Evolutionary conservation across 2,888 invertebrate species (phyloP), one percentile per base, ranked within the genome.

Genomic region (Erebia epiphron): DNA sequence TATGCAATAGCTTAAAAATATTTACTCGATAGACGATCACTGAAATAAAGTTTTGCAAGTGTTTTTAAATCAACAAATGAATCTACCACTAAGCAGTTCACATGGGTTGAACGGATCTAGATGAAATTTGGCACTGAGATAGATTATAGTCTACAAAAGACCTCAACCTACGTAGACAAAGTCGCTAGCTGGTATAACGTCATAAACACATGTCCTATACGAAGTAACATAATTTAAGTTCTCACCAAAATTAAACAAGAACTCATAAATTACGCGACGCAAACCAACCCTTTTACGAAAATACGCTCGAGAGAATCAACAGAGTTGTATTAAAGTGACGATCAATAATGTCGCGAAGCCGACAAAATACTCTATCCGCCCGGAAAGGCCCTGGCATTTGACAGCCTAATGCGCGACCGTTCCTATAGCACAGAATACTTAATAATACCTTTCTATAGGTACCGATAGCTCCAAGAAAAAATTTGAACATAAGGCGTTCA

Each of bases 281-380:
- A 54, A 41, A 64, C 10, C 35, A 64, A 54, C 49, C 63, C 49
- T 21, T 49, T 50, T 35, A 35, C 50, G 64, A 11, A 64, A 63
- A 52, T 35, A 54, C 35, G 16, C 54, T 64, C 21, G 46, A 49
- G 16, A 64, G 41, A 64, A 54, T 18, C 35, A 35, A 26, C 49
- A 8, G 62, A 64, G 52, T 64, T 64, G 50, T 52, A 64, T 54
- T 64, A 41, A 64, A 54, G 64, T 52, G 52, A 41, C 52, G 64
- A 64, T 64, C 64, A 52, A 64, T 64, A 64, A 52, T 54, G 64
- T 64, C 64, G 41, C 35, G 35, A 64, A 64, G 52, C 64, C 35
- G 63, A 54, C 54, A 64, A 64, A 41, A 16, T 52, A 64, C 50
- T 50, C n/a, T 8, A 64, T 64, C 54, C 52, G 41, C 11, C 41